A percentile compares a stretch with the other conserved stretches of the same genome.
Evolutionary conservation across 2,797 vertebrate genomes (phyloP).

Genomic region (Artibeus jamaicensis): DNA sequence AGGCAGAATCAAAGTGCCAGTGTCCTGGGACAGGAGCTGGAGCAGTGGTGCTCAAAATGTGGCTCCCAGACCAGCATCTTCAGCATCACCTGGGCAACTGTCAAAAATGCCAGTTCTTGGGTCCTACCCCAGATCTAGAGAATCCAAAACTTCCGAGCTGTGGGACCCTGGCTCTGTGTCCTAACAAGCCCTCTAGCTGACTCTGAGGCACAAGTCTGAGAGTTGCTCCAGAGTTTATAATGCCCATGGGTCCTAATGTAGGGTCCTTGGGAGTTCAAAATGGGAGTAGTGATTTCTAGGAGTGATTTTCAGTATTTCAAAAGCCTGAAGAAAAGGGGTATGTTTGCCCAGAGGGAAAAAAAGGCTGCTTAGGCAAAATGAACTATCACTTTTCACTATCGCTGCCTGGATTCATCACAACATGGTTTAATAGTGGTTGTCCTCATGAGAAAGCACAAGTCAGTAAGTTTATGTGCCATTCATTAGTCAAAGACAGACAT

Average conservation of each 20-base stretch:
- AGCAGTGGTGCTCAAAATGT: background rate
- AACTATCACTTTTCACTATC: background rate
- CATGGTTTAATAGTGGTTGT: background rate
- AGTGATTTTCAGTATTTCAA: background rate
- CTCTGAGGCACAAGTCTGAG: background rate
- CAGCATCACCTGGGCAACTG: background rate
- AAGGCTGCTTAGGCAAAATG: background rate
- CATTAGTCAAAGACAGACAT: background rate
- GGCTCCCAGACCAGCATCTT: background rate
- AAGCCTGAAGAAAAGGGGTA: background rate
- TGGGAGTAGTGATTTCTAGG: background rate
- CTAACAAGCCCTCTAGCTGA: background rate
- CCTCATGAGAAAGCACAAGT: background rate
- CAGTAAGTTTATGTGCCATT: background rate
- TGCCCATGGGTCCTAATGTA: background rate
- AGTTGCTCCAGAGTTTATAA: background rate
- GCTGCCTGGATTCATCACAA: background rate
- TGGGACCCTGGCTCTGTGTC: background rate
- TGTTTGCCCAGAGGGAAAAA: background rate
- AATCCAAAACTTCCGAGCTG: too few relatives aligned
- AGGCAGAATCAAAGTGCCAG: background rate
- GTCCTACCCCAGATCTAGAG: background rate
- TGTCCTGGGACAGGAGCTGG: fast-evolving
- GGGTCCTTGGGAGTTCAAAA: background rate
- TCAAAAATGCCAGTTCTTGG: background rate